Evolutionary conservation across 2,888 invertebrate species (phyloP).

Genomic region (Orthosia gracilis): DNA sequence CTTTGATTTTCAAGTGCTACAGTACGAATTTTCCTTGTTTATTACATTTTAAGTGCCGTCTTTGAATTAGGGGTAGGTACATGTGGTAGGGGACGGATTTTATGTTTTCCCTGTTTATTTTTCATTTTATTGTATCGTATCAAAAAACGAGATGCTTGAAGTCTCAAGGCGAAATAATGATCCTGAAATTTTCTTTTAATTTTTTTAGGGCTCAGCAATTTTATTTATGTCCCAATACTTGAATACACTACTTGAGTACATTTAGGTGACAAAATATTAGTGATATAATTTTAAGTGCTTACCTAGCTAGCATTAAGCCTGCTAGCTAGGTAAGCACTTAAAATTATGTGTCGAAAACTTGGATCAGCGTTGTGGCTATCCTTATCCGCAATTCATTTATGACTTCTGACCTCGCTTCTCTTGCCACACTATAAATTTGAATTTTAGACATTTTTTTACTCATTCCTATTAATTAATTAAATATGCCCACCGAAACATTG

Average conservation of each 20-base stretch:
- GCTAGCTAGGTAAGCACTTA: too few species aligned
- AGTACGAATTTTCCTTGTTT: constrained; percentile 57
- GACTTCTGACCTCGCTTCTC: too few species aligned
- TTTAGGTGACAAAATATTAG: background rate
- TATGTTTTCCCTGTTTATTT: constrained; percentile 21
- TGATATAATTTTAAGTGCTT: too few species aligned
- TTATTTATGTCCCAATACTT: background rate
- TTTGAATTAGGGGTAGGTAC: constrained; percentile 51
- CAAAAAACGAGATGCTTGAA: constrained; percentile 16
- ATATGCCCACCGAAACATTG: too few species aligned
- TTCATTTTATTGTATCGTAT: constrained; percentile 16
- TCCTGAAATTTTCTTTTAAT: background rate
- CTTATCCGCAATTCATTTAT: too few species aligned
- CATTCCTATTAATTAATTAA: too few species aligned
- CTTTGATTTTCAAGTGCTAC: constrained; percentile 54
- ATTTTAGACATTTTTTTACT: too few species aligned
- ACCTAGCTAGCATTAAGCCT: too few species aligned
- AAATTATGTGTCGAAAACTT: too few species aligned
- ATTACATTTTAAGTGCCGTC: constrained; percentile 53
- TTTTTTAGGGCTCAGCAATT: background rate
- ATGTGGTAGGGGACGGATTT: constrained; percentile 17
- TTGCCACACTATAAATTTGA: too few species aligned
- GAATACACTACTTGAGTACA: background rate
- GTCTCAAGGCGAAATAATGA: constrained; percentile 27
- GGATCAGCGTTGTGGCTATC: too few species aligned